A percentile compares a stretch with the other conserved stretches of the same genome.
Evolutionary conservation across 2,888 invertebrate genomes (phyloP).

Genomic region (Sinotaia quadrata): DNA sequence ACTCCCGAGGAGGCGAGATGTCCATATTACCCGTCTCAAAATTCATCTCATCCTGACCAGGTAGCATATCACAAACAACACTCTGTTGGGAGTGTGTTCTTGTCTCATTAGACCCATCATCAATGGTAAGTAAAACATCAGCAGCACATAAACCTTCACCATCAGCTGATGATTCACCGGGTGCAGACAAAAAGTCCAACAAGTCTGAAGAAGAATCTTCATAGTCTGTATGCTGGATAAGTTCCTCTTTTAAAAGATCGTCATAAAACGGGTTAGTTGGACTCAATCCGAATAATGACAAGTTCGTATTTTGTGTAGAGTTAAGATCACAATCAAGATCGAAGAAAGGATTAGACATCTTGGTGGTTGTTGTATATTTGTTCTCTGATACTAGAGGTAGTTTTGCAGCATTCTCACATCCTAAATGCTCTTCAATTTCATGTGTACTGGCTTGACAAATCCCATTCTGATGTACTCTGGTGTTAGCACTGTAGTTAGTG

Average conservation of each 20-base stretch:
- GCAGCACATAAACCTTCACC: not conserved
- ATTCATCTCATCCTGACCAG: too few species aligned
- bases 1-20: slow-evolving; percentile 56
- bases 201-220: not conserved
- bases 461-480: too few species aligned
- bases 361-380: not conserved
- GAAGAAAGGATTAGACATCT: slow-evolving; percentile 11
- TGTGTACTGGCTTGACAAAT: too few species aligned
- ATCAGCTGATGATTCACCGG: not conserved
- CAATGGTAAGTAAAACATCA: slow-evolving; percentile 6
- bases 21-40: not conserved
- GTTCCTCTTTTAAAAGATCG: not conserved
- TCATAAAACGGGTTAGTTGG: not conserved
- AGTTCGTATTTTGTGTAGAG: too few species aligned
- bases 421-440: too few species aligned
- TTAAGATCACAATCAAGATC: too few species aligned
- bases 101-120: not conserved
- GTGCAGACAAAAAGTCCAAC: slow-evolving; percentile 3
- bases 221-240: too few species aligned
- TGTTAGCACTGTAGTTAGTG: too few species aligned
- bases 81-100: not conserved
- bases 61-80: too few species aligned
- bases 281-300: not conserved
- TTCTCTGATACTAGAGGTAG: too few species aligned
- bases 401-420: too few species aligned